Evolutionary conservation across 2,888 invertebrate species (phyloP).

Genomic region (Apodemia mormo): DNA sequence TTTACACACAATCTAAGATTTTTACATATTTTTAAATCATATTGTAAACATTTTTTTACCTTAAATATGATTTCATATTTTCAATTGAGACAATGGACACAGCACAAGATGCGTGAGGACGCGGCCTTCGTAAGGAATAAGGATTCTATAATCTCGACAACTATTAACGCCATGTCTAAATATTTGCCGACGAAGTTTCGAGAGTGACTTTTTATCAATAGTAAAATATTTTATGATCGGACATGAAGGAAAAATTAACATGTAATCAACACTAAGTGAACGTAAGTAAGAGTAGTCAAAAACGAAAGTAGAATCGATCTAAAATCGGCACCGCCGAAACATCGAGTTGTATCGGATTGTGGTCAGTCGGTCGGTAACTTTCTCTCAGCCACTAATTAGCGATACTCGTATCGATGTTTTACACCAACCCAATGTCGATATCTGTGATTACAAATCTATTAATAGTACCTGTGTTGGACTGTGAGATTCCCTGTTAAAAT

Average conservation of each 20-base stretch:
- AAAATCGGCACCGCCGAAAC: slow-evolving; percentile 75
- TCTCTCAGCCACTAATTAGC: slow-evolving; percentile 73
- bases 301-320: slow-evolving; percentile 81
- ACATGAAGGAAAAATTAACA: slow-evolving; percentile 23
- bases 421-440: slow-evolving; percentile 57
- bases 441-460: slow-evolving; percentile 37
- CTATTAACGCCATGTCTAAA: background rate
- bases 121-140: background rate
- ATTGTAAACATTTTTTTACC: too few species aligned
- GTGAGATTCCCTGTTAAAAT: background rate
- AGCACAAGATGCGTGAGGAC: background rate
- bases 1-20: too few species aligned
- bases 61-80: too few species aligned
- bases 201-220: background rate
- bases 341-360: slow-evolving; percentile 64
- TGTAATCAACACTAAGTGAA: slow-evolving; percentile 54
- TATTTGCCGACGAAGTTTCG: background rate
- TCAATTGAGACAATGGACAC: too few species aligned
- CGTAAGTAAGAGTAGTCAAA: slow-evolving; percentile 77
- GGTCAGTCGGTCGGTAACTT: slow-evolving; percentile 80
- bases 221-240: background rate
- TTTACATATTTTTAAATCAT: too few species aligned
- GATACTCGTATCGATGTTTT: slow-evolving; percentile 67
- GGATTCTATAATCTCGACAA: background rate
- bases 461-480: slow-evolving; percentile 3